phyloP scores from a whole-genome alignment of 64 coral and sea anemone species.

The Trachythela sp. region DNA sequence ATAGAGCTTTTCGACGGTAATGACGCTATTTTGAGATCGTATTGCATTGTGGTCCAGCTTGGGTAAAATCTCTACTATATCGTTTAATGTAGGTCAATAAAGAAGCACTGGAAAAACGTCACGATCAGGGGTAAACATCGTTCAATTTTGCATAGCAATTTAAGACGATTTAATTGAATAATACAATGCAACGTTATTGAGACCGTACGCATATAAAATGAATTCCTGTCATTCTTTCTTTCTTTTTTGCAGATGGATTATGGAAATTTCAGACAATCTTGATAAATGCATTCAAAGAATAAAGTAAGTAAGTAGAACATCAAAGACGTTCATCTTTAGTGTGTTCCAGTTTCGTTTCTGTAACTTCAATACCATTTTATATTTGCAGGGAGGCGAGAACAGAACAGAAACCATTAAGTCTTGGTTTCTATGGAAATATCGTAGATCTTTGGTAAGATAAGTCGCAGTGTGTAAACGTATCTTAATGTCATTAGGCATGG shows the following conservation, averaged over 20 bases:
- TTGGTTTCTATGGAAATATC: conserved; percentile 86
- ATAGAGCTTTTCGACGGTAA: not conserved
- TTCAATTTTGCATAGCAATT: not conserved
- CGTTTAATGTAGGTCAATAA: conserved; percentile 51
- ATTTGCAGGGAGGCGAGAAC: conserved; percentile 68
- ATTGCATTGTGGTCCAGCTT: not conserved
- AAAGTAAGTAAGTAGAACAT: conserved; percentile 31
- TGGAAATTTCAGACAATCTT: conserved; percentile 70
- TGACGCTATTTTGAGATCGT: not conserved
- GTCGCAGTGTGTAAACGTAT: not conserved
- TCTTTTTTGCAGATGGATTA: conserved; percentile 61
- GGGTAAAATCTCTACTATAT: not conserved
- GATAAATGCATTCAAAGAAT: conserved; percentile 69
- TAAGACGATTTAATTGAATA: no score
- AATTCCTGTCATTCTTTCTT: not conserved
- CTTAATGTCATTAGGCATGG: no score
- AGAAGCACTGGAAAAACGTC: conserved; percentile 72
- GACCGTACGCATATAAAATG: not conserved
- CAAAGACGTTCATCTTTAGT: not conserved
- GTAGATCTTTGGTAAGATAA: conserved; percentile 77
- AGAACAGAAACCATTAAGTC: conserved; percentile 61
- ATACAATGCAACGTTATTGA: no score
- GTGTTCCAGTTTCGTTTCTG: not conserved
- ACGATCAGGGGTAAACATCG: conserved; percentile 71
- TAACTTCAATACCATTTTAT: not conserved